phyloP scores from a whole-genome alignment of 2,888 invertebrate species.

The Drosophila sordidula region DNA sequence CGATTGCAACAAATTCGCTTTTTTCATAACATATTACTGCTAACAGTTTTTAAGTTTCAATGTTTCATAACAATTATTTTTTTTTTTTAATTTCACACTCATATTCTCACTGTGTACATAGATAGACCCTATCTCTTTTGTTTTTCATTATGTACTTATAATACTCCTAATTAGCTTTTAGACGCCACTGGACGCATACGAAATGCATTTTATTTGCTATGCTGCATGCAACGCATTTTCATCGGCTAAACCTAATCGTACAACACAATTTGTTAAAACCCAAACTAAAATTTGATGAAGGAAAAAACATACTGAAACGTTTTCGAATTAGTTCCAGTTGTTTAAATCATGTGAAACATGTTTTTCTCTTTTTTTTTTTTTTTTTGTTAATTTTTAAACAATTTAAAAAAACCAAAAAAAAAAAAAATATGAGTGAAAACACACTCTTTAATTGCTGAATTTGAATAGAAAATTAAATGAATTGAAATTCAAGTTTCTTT shows the following conservation, averaged over 20 bases:
- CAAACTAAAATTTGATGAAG: constrained; percentile 1
- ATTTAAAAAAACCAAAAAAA: neutral
- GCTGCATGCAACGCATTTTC: constrained; percentile 34
- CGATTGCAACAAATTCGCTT: constrained; percentile 11
- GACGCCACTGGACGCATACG: constrained; percentile 22
- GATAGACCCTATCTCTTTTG: constrained; percentile 1
- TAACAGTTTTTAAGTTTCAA: constrained; percentile 13
- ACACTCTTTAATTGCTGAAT: constrained; percentile 1
- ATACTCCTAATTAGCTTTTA: constrained; percentile 32
- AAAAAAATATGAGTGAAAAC: constrained; percentile 3
- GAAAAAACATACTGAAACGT: constrained; percentile 16
- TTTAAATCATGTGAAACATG: constrained; percentile 57
- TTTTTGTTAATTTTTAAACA: constrained; percentile 35
- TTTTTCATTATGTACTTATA: constrained; percentile 1
- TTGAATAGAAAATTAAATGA: constrained; percentile 61
- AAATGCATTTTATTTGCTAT: constrained; percentile 35
- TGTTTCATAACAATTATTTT: constrained; percentile 1
- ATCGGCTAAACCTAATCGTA: constrained; percentile 16
- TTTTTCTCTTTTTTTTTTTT: neutral
- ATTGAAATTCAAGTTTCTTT: constrained; percentile 59
- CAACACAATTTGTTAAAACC: constrained; percentile 22
- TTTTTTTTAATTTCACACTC: neutral
- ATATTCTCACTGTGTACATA: constrained; percentile 33
- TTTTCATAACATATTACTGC: constrained; percentile 3
- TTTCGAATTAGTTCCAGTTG: constrained; percentile 20